A percentile compares a stretch with the other conserved stretches of the same genome.
These are phyloP conservation scores for Microplitis manilae DNA, from an alignment of 2,888 invertebrate species.

Conservation along the genomic window DNA sequence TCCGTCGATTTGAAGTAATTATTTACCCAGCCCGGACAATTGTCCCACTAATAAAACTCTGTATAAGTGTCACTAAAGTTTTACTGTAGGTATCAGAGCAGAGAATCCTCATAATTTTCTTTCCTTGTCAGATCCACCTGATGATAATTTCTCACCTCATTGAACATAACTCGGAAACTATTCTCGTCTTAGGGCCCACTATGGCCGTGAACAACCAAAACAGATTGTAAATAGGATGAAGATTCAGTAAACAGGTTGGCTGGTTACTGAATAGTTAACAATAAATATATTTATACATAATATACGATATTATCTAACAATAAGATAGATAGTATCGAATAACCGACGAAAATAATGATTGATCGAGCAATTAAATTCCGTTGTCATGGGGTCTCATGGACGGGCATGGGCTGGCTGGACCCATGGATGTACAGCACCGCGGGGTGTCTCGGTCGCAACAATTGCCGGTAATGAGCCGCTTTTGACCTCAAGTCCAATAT, in stretches of 20 bases:
- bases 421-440: slow-evolving; percentile 52
- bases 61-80: no score
- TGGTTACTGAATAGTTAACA: not conserved
- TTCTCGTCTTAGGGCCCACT: no score
- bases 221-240: not conserved
- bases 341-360: slow-evolving; percentile 62
- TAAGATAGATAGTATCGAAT: slow-evolving; percentile 13
- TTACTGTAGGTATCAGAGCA: no score
- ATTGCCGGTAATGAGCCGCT: slow-evolving; percentile 70
- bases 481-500: slow-evolving; percentile 55
- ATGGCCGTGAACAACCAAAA: no score
- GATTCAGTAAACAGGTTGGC: not conserved
- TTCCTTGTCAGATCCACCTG: no score
- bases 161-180: no score
- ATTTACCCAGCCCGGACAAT: no score
- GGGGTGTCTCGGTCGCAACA: slow-evolving; percentile 66
- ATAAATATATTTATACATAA: slow-evolving; percentile 8
- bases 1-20: no score
- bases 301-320: not conserved
- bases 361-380: slow-evolving; percentile 70
- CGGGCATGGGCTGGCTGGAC: slow-evolving; percentile 48
- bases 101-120: no score
- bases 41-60: no score
- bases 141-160: no score
- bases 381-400: slow-evolving; percentile 63